These are phyloP conservation scores for Stenodera caucasica DNA, from an alignment of 2,888 invertebrate species.

Conservation along the genomic window DNA sequence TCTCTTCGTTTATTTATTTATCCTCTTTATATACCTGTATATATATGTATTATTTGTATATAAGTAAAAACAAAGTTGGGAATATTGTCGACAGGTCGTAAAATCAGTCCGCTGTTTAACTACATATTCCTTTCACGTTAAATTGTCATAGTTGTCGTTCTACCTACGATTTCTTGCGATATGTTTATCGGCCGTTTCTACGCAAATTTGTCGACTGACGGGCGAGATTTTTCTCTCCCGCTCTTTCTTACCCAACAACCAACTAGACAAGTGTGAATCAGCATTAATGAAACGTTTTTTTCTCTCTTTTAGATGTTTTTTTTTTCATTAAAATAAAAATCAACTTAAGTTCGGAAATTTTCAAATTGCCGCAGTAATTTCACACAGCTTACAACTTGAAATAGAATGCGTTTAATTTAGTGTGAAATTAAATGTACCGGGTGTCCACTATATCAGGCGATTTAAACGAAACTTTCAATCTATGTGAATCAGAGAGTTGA, in stretches of 20 bases:
- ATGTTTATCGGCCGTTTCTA: constrained; percentile 9
- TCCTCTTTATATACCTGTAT: neutral
- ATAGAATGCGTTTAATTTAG: constrained; percentile 7
- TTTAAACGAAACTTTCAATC: too few species aligned
- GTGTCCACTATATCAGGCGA: too few species aligned
- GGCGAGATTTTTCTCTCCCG: neutral
- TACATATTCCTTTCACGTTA: constrained; percentile 10
- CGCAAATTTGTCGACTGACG: constrained; percentile 2
- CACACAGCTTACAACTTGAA: constrained; percentile 3
- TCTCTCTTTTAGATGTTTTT: neutral
- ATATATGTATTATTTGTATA: constrained; percentile 14
- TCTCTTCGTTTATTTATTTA: neutral
- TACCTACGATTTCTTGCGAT: constrained; percentile 9
- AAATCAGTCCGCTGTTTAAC: constrained; percentile 12
- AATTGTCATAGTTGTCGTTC: constrained; percentile 11
- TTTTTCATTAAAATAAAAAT: neutral
- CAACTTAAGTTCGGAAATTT: neutral
- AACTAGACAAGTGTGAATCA: constrained; percentile 9
- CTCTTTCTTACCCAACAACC: too few species aligned
- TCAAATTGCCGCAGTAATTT: neutral
- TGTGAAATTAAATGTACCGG: constrained; percentile 11
- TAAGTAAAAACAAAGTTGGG: constrained; percentile 26
- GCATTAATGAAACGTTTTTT: neutral
- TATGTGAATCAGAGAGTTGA: too few species aligned
- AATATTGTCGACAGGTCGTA: constrained; percentile 27